These are phyloP conservation scores for Acrossocheilus wenchowensis DNA, from an alignment of 2,797 vertebrate genomes.

Conservation along the genomic window DNA sequence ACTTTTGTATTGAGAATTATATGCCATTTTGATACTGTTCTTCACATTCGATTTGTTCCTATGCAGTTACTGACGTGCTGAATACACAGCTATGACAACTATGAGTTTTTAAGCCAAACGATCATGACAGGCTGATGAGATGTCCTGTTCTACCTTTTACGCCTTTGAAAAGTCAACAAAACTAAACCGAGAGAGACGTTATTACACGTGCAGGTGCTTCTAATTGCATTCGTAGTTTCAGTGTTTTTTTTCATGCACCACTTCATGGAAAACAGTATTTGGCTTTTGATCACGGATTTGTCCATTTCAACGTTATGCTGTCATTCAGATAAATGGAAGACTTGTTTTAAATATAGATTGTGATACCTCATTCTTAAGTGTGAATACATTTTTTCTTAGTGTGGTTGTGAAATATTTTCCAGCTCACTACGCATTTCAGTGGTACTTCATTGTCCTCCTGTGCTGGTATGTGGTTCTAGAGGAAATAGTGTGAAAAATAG, in stretches of 20 bases:
- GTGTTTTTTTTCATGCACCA: neutral
- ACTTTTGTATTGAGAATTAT: conserved; percentile 32
- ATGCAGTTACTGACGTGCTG: neutral
- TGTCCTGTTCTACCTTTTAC: neutral
- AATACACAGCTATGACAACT: conserved; percentile 15
- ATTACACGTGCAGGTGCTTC: neutral
- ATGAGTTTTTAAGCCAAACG: neutral
- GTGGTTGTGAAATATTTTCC: neutral
- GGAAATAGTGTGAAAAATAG: conserved; percentile 73
- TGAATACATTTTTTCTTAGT: neutral
- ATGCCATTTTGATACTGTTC: neutral
- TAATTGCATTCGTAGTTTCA: neutral
- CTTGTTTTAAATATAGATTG: neutral
- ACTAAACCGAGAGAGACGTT: neutral
- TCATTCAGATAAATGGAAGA: neutral
- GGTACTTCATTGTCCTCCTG: conserved; percentile 75
- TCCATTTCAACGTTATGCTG: neutral
- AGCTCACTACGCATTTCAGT: neutral
- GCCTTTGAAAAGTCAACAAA: conserved; percentile 4
- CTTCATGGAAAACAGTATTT: neutral
- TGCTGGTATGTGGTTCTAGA: conserved; percentile 67
- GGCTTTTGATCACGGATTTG: neutral
- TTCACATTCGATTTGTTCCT: conserved; percentile 1
- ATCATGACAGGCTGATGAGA: conserved; percentile 10
- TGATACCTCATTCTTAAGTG: neutral